Percentiles rank a stretch among this genome's conserved stretches.
Conservation (phyloP, 2,888 invertebrate genomes). For the Drosophila mettleri region DNA sequence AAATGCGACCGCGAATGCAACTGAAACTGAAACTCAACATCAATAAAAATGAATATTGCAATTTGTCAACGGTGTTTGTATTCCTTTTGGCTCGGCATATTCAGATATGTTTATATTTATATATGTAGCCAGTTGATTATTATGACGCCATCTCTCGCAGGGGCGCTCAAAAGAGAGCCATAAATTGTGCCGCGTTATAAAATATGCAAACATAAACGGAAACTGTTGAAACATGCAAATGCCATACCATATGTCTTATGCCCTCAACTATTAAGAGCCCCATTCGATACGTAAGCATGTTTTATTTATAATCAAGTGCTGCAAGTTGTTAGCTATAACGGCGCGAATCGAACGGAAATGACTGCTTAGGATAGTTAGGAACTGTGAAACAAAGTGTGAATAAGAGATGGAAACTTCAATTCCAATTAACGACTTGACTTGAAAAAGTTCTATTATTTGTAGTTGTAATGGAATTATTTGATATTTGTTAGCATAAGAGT, state of each 20-base stretch:
- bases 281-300: slow-evolving; percentile 7
- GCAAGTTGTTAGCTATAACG: background rate
- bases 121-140: background rate
- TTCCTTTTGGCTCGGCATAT: background rate
- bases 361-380: background rate
- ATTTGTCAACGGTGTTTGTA: slow-evolving; percentile 44
- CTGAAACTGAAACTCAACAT: slow-evolving; percentile 26
- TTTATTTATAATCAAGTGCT: slow-evolving; percentile 2
- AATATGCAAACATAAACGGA: slow-evolving; percentile 48
- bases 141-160: slow-evolving; percentile 35
- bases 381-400: background rate
- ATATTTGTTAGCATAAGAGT: background rate
- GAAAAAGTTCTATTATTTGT: background rate
- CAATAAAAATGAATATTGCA: slow-evolving; percentile 38
- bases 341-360: background rate
- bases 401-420: no score
- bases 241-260: slow-evolving; percentile 23
- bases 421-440: background rate
- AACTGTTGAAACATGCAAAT: slow-evolving; percentile 45
- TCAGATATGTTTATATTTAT: background rate
- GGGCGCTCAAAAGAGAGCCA: slow-evolving; percentile 28
- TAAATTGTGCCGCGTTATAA: slow-evolving; percentile 29
- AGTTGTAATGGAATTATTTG: background rate
- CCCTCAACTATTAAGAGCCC: background rate
- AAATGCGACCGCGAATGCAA: slow-evolving; percentile 2